phyloP scores from a whole-genome alignment of 2,113 vertebrate species.

The Pandion haliaetus region DNA sequence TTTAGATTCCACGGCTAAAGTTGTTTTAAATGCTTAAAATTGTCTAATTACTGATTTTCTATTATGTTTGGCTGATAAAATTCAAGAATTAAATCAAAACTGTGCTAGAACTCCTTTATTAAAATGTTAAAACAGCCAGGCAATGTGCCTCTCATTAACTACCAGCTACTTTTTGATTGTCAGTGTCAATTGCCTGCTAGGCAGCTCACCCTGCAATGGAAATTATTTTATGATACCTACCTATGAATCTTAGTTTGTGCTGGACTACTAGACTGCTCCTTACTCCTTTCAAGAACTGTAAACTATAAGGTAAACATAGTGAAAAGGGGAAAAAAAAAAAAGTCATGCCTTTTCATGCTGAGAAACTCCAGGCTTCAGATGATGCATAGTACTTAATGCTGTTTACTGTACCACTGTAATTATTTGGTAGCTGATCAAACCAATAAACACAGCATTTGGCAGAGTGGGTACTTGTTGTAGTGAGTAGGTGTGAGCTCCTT shows the following conservation, averaged over 20 bases:
- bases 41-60: constrained; percentile 13
- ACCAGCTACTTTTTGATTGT: not conserved
- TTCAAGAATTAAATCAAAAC: not conserved
- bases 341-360: not conserved
- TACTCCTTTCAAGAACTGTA: constrained; percentile 39
- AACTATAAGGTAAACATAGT: constrained; percentile 9
- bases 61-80: not conserved
- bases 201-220: not conserved
- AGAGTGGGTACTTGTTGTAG: not conserved
- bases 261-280: constrained; percentile 4
- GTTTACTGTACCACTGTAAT: not conserved
- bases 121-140: not conserved
- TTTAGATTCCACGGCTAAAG: not conserved
- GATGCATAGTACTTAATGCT: not conserved
- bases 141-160: not conserved
- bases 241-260: not conserved
- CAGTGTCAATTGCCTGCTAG: not conserved
- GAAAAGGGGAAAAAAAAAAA: not conserved
- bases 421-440: constrained; percentile 37
- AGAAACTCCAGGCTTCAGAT: constrained; percentile 26
- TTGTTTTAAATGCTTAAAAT: not conserved
- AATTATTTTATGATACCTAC: not conserved
- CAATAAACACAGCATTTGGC: not conserved
- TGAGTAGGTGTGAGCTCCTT: not conserved
- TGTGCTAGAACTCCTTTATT: not conserved